Evolutionary conservation across 2,113 vertebrate genomes (phyloP), one percentile per base, ranked within the genome.

Genomic region (Lophura nycthemera): DNA sequence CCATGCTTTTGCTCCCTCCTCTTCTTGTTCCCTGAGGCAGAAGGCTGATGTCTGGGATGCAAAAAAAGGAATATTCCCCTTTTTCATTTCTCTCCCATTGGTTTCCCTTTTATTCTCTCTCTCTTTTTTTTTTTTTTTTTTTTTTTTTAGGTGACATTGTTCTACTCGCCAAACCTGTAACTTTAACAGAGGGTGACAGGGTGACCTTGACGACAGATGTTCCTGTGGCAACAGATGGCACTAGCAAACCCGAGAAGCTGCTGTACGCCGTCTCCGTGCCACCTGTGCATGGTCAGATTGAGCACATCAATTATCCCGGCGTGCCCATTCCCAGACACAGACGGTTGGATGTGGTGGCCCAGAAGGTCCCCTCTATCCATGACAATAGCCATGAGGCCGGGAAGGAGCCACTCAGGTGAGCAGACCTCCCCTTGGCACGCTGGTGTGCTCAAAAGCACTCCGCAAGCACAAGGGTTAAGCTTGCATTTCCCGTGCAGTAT

Each of bases 171-270:
- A 98, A 97, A 97, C 97, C 98, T 76, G 98, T 99, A 97, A 98
- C 94, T 96, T 98, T 99, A 98, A 98, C 94, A 97, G 98, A 99
- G 97, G 99, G 99, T 88, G 98, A 99, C 98, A 98, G 98, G 94
- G 98, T 99, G 94, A 98, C 99, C 97, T 98, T 99, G 97, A 99
- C 96, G 97, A 99, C 99, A 92, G 98, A 99, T 98, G 95, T 98
- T 98, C 98, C 99, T 97, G 97, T 98, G 98, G 99, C 98, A 95
- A 98, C 98, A 92, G 99, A 99, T 98, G 97, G 97, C 45, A 97
- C 97, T 85, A 98, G 98, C 89, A 98, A 97, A 96, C 98, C 99
- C 47, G 98, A 98, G 97, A 98, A 99, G 97, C 98, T 99, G 97
- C 95, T 99, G 96, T 99, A 98, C 79, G 96, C 97, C 3, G 97